phyloP scores from a whole-genome alignment of 2,888 invertebrate species.

The Nomada fucata region DNA sequence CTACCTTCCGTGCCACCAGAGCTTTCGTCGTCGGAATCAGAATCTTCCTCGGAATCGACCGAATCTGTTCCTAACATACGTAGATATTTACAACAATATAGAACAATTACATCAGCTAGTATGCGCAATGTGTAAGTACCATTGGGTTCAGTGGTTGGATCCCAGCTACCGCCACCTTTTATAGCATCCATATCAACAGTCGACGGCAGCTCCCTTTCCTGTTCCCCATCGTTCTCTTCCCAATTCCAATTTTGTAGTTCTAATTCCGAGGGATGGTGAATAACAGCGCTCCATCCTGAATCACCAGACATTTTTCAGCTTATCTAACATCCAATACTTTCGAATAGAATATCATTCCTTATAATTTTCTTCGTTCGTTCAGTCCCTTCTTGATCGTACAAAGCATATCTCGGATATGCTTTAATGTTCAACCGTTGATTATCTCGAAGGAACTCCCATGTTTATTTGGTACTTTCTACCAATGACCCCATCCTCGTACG shows the following conservation, averaged over 20 bases:
- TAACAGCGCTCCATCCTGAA: conserved; percentile 86
- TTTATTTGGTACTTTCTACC: conserved; percentile 26
- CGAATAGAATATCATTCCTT: conserved; percentile 77
- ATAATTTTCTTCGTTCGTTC: conserved; percentile 63
- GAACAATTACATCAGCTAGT: no score
- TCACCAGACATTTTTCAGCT: conserved; percentile 83
- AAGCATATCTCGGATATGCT: conserved; percentile 51
- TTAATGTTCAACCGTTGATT: background rate
- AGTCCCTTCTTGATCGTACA: conserved; percentile 38
- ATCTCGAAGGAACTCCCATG: conserved; percentile 7
- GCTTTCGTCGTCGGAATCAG: conserved; percentile 84
- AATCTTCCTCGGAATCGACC: conserved; percentile 84
- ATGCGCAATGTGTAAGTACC: conserved; percentile 65
- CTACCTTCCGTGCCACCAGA: conserved; percentile 83
- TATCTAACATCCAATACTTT: conserved; percentile 79
- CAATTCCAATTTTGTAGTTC: conserved; percentile 83
- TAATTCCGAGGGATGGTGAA: conserved; percentile 86
- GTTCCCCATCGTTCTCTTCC: conserved; percentile 86
- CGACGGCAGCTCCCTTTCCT: conserved; percentile 87
- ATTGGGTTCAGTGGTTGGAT: conserved; percentile 81
- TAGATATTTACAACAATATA: background rate
- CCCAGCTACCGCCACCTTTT: conserved; percentile 85
- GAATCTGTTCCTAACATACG: conserved; percentile 79
- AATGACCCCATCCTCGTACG: conserved; percentile 7
- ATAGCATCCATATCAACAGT: conserved; percentile 89